Conservation (phyloP, 2,113 vertebrate genomes). For the Triplophysa dalaica region DNA sequence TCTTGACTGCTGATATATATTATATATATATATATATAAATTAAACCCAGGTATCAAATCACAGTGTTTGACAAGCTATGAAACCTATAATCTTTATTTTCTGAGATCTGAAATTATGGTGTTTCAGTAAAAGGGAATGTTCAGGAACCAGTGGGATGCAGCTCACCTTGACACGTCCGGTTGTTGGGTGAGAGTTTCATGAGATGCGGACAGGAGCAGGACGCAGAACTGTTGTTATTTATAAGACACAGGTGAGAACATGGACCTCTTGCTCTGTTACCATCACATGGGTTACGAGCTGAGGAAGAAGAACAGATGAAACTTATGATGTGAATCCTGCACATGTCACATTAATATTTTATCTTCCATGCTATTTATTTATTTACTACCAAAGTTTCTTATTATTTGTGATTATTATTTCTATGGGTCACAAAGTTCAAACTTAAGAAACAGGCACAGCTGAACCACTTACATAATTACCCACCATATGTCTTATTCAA, state of each 20-base stretch:
- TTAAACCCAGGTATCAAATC: too few relatives aligned
- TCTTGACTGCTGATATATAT: too few relatives aligned
- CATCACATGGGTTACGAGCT: constrained; percentile 83
- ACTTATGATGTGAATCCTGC: not conserved
- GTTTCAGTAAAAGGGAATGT: not conserved
- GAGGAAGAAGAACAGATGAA: constrained; percentile 22
- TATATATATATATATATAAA: too few relatives aligned
- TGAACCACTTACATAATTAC: too few relatives aligned
- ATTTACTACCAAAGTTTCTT: too few relatives aligned
- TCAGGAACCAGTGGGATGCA: not conserved
- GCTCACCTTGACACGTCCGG: constrained; percentile 81
- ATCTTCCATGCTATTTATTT: not conserved
- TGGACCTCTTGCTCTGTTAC: constrained; percentile 77
- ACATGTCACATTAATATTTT: not conserved
- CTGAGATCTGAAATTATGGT: not conserved
- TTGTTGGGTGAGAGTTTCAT: constrained; percentile 82
- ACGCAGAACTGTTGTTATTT: constrained; percentile 79
- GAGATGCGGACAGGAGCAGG: constrained; percentile 84
- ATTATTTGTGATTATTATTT: too few relatives aligned
- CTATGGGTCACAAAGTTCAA: too few relatives aligned
- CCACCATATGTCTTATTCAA: too few relatives aligned
- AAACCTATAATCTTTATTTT: too few relatives aligned
- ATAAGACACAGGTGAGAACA: constrained; percentile 89
- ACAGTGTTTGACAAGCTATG: too few relatives aligned
- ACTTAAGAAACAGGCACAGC: too few relatives aligned